Conservation (phyloP, 2,888 invertebrate genomes). For the Drosophila suboccidentalis region DNA sequence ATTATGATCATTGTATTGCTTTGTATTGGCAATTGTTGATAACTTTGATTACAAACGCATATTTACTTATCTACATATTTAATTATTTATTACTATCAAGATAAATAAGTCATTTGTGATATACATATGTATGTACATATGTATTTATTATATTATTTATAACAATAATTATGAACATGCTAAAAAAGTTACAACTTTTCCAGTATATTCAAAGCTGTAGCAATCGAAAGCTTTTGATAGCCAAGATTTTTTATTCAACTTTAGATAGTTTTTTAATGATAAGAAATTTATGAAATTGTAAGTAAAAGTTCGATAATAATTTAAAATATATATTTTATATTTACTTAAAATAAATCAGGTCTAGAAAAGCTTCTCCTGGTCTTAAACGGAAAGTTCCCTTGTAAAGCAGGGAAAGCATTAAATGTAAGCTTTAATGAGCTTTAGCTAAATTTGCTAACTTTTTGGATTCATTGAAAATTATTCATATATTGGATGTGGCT, state of each 20-base stretch:
- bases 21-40: constrained; percentile 43
- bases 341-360: no score
- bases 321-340: background rate
- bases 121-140: no score
- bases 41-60: constrained; percentile 25
- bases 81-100: background rate
- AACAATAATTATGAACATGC: background rate
- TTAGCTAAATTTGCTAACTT: background rate
- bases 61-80: constrained; percentile 3
- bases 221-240: background rate
- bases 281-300: no score
- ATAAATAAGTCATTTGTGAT: constrained; percentile 1
- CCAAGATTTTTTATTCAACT: background rate
- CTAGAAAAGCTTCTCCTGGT: no score
- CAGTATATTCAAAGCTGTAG: background rate
- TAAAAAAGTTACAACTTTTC: background rate
- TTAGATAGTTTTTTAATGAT: background rate
- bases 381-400: no score
- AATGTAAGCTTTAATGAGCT: background rate
- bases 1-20: constrained; percentile 31
- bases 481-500: no score
- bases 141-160: background rate
- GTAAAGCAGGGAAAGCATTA: background rate
- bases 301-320: background rate
- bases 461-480: background rate